Conservation (phyloP, 2,113 vertebrate genomes). For the Salvelinus fontinalis region DNA sequence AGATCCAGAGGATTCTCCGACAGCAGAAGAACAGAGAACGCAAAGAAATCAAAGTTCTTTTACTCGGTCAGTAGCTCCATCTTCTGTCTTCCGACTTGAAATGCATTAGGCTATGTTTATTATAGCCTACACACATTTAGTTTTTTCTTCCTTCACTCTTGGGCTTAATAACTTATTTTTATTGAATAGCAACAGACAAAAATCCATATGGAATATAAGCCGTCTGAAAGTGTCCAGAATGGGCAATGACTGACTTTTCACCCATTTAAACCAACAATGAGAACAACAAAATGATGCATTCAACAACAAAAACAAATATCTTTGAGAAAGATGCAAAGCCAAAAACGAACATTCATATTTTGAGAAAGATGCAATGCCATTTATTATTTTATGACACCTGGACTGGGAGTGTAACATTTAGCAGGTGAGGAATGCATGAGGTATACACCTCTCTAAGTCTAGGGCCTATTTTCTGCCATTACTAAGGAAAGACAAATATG, state of each 20-base stretch:
- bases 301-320: too few species aligned
- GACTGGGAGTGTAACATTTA: neutral
- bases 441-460: neutral
- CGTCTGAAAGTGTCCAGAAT: neutral
- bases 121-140: too few species aligned
- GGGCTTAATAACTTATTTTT: too few species aligned
- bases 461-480: neutral
- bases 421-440: neutral
- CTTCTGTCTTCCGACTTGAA: neutral
- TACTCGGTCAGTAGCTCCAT: slow-evolving; percentile 78
- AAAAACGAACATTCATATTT: too few species aligned
- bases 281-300: too few species aligned
- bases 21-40: slow-evolving; percentile 79
- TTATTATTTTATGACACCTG: slow-evolving; percentile 38
- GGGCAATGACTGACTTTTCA: neutral
- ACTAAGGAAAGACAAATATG: slow-evolving; percentile 30
- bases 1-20: slow-evolving; percentile 79
- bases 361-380: slow-evolving; percentile 9
- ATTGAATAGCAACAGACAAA: too few species aligned
- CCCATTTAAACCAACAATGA: too few species aligned
- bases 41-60: slow-evolving; percentile 82
- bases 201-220: neutral
- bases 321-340: too few species aligned
- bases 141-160: too few species aligned
- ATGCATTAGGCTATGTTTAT: too few species aligned